These are phyloP conservation scores for Eublepharis macularius DNA, from an alignment of 2,113 vertebrate species.

Conservation along the genomic window DNA sequence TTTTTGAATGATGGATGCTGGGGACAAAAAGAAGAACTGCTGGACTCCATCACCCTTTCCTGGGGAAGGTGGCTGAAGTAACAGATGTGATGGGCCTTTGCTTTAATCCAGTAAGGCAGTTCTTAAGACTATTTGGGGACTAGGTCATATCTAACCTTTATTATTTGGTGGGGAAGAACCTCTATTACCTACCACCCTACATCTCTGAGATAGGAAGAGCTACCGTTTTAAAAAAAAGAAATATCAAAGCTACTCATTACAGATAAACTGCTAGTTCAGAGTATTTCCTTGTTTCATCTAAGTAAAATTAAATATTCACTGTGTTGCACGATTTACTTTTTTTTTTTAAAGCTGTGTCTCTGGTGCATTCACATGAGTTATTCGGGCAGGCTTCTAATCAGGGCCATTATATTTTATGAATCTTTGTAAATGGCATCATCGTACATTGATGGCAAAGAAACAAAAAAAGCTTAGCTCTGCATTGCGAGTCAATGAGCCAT, in stretches of 20 bases:
- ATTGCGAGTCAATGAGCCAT: slow-evolving; percentile 37
- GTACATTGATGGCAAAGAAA: slow-evolving; percentile 32
- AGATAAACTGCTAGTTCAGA: neutral
- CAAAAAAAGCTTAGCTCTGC: slow-evolving; percentile 39
- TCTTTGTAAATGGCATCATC: slow-evolving; percentile 44
- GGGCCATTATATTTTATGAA: slow-evolving; percentile 51
- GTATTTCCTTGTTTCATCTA: neutral
- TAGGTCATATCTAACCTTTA: no score
- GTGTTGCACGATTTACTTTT: neutral
- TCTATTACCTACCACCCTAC: neutral
- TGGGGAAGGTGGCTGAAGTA: no score
- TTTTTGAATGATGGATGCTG: no score
- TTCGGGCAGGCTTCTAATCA: slow-evolving; percentile 58
- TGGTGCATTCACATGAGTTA: slow-evolving; percentile 54
- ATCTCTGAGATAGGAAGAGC: neutral
- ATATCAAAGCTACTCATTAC: neutral
- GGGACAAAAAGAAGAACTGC: no score
- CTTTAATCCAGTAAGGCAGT: no score
- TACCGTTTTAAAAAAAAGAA: neutral
- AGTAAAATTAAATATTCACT: neutral
- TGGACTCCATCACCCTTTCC: no score
- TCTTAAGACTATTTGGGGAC: no score
- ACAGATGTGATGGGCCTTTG: no score
- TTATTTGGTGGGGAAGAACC: no score
- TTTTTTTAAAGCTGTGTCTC: slow-evolving; percentile 24